Conservation (phyloP, 2,113 vertebrate species). For the Burhinus bistriatus region DNA sequence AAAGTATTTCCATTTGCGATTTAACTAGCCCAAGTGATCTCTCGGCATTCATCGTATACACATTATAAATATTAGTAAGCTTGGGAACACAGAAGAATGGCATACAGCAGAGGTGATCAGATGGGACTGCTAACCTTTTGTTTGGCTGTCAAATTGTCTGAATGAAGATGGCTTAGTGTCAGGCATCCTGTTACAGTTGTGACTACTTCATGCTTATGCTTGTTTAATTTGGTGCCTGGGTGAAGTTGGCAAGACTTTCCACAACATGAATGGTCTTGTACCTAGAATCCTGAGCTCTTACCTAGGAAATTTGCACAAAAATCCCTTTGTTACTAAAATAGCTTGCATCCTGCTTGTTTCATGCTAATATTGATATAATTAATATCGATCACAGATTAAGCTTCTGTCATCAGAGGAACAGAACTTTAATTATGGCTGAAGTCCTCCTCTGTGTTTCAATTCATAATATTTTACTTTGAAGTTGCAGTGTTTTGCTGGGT, state of each 20-base stretch:
- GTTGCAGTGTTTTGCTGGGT: not conserved
- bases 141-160: not conserved
- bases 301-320: not conserved
- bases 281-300: not conserved
- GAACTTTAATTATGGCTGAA: not conserved
- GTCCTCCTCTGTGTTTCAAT: not conserved
- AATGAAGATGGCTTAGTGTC: not conserved
- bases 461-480: constrained; percentile 1
- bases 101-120: not conserved
- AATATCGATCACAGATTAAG: not conserved
- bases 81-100: not conserved
- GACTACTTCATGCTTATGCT: not conserved
- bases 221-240: not conserved
- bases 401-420: not conserved
- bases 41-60: not conserved
- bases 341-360: not conserved
- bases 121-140: not conserved
- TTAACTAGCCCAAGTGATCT: not conserved
- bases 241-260: not conserved
- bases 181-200: not conserved
- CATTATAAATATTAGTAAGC: not conserved
- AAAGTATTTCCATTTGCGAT: not conserved
- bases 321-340: not conserved
- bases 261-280: not conserved
- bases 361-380: not conserved